Evolutionary conservation across 2,888 invertebrate species (phyloP).

Genomic region (Helleia helle): DNA sequence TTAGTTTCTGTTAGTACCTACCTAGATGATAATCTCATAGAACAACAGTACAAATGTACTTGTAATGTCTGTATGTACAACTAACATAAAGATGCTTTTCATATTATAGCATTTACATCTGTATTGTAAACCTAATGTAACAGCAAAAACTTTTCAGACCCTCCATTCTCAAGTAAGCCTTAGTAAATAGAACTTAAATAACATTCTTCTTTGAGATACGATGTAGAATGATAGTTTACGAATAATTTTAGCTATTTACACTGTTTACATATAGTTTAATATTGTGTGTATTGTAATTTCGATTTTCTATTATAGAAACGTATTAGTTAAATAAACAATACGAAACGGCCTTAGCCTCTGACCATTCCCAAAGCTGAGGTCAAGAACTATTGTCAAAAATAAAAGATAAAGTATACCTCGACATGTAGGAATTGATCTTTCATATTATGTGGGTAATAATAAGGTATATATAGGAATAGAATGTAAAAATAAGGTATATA

Average conservation of each 20-base stretch:
- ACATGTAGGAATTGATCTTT: no score
- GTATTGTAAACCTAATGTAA: neutral
- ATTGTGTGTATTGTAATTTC: neutral
- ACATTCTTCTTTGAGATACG: neutral
- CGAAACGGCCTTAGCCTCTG: slow-evolving; percentile 38
- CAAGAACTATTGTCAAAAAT: slow-evolving; percentile 45
- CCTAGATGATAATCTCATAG: no score
- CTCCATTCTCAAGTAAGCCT: neutral
- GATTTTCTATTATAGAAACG: neutral
- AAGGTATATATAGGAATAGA: no score
- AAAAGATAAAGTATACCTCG: slow-evolving; percentile 29
- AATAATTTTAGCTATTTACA: neutral
- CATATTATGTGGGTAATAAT: no score
- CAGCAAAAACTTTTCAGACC: slow-evolving; percentile 1
- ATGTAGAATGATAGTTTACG: neutral
- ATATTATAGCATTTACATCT: no score
- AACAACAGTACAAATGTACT: no score
- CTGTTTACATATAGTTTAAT: neutral
- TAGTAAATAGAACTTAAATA: neutral
- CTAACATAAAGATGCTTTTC: no score
- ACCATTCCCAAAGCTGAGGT: slow-evolving; percentile 38
- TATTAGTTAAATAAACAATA: slow-evolving; percentile 45
- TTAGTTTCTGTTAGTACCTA: no score
- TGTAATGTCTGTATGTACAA: no score
- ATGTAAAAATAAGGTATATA: no score